These are phyloP conservation scores for Parasteatoda tepidariorum DNA, from an alignment of 1,140 invertebrate species.

Conservation along the genomic window DNA sequence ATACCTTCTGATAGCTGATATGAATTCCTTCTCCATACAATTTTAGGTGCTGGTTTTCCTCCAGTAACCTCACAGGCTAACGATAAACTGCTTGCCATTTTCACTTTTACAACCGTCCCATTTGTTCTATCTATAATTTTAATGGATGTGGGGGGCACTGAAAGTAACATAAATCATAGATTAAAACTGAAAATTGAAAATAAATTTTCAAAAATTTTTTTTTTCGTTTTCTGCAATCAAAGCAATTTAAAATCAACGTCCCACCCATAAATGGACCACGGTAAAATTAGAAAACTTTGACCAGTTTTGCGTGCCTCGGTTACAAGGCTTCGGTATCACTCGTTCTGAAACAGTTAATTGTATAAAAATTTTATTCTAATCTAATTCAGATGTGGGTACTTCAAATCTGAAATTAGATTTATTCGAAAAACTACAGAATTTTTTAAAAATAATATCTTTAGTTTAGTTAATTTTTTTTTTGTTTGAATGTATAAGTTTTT, in stretches of 20 bases:
- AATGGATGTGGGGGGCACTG: slow-evolving; percentile 87
- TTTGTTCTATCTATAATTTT: slow-evolving; percentile 79
- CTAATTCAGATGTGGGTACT: too few species aligned
- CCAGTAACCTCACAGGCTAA: slow-evolving; percentile 85
- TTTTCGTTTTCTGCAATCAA: not conserved
- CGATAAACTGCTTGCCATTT: slow-evolving; percentile 82
- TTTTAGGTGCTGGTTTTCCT: slow-evolving; percentile 86
- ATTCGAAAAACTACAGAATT: too few species aligned
- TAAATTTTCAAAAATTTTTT: not conserved
- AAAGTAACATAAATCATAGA: slow-evolving; percentile 67
- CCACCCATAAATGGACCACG: too few species aligned
- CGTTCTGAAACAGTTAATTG: too few species aligned
- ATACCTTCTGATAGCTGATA: slow-evolving; percentile 81
- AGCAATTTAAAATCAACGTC: not conserved
- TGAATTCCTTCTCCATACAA: slow-evolving; percentile 88
- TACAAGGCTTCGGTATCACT: too few species aligned
- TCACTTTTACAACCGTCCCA: slow-evolving; percentile 85
- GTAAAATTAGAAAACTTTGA: too few species aligned
- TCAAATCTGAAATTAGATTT: too few species aligned
- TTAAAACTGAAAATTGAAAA: not conserved
- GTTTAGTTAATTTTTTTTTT: too few species aligned
- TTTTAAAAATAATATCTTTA: too few species aligned
- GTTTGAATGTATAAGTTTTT: too few species aligned
- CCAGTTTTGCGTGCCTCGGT: too few species aligned
- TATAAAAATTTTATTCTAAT: too few species aligned